Evolutionary conservation across 92 coral and sea anemone genomes (phyloP).

Genomic region (Bergia puertoricense): DNA sequence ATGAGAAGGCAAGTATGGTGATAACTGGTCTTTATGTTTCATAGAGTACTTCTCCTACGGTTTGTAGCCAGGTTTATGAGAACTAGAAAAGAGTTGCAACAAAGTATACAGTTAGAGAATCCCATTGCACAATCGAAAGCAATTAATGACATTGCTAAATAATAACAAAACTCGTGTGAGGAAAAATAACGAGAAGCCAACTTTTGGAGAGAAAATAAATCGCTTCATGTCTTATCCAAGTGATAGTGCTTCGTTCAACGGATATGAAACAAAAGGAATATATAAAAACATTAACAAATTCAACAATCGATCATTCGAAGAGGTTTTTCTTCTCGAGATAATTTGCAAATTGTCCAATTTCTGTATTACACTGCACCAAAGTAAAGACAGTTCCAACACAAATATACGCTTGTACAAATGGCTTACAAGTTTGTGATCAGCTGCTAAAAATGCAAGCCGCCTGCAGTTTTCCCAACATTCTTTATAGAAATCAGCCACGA

Average conservation of each 20-base stretch:
- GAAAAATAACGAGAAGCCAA: no score
- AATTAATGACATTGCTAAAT: no score
- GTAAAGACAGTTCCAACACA: no score
- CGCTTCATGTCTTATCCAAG: neutral
- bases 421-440: neutral
- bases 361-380: neutral
- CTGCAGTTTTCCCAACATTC: conserved; percentile 21
- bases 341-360: no score
- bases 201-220: no score
- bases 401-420: no score
- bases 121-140: no score
- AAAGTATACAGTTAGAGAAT: no score
- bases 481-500: neutral
- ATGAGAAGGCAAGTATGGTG: neutral
- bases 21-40: neutral
- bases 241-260: no score
- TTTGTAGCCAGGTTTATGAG: no score
- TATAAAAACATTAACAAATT: no score
- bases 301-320: neutral
- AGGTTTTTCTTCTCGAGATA: no score
- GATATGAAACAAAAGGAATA: neutral
- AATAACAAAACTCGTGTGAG: neutral
- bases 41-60: neutral
- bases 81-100: neutral
- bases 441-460: neutral